Evolutionary conservation across 1,140 invertebrate genomes (phyloP).

Genomic region (Trialeurodes vaporariorum): DNA sequence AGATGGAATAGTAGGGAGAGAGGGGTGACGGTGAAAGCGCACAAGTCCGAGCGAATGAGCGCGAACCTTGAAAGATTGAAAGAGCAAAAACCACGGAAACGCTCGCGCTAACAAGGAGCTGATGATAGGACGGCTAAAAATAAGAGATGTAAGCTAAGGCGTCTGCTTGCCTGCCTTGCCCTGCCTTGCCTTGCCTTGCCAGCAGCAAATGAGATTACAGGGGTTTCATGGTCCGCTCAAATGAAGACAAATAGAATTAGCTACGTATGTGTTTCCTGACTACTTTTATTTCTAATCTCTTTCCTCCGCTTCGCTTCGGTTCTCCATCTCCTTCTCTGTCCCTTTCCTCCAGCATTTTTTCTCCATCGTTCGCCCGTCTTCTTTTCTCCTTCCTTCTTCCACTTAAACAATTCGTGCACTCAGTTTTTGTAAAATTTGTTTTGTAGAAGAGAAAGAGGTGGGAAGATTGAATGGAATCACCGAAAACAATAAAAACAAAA

Average conservation of each 20-base stretch:
- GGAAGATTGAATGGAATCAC: too few species aligned
- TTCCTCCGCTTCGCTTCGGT: constrained; percentile 4
- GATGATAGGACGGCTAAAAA: neutral
- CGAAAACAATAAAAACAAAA: too few species aligned
- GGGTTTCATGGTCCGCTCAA: constrained; percentile 26
- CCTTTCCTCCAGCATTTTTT: neutral
- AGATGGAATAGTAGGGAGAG: too few species aligned
- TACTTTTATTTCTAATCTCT: neutral
- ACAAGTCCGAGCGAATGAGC: too few species aligned
- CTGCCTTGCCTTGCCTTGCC: too few species aligned
- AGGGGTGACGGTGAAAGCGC: too few species aligned
- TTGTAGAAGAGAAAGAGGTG: too few species aligned
- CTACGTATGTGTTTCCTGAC: constrained; percentile 22
- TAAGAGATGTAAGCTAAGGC: neutral
- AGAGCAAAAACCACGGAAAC: neutral
- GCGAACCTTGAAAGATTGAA: neutral
- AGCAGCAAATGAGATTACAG: constrained; percentile 27
- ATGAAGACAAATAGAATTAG: constrained; percentile 31
- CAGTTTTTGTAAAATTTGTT: too few species aligned
- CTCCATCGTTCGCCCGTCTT: neutral
- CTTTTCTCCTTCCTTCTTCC: neutral
- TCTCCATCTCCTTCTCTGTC: constrained; percentile 3
- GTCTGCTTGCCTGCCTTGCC: too few species aligned
- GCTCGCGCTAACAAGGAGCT: neutral
- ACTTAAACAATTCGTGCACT: too few species aligned